phyloP scores from a whole-genome alignment of 2,113 vertebrate genomes.

The Microcebus jonahi region DNA sequence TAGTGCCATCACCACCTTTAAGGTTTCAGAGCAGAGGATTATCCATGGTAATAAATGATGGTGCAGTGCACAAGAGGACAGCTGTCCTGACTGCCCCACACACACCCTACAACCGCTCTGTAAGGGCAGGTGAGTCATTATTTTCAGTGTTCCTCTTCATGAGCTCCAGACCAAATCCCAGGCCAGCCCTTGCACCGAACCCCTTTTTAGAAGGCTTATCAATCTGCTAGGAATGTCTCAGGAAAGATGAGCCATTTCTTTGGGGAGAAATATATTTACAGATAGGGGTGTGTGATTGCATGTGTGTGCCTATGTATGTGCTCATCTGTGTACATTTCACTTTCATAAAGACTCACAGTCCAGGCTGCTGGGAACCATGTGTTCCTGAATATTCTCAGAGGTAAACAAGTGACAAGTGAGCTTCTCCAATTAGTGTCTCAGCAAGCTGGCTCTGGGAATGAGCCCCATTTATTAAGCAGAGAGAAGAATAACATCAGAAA shows the following conservation, averaged over 20 bases:
- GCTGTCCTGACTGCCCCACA: background rate
- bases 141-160: slow-evolving; percentile 60
- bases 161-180: slow-evolving; percentile 75
- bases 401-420: slow-evolving; percentile 46
- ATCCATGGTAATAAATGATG: background rate
- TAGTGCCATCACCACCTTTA: background rate
- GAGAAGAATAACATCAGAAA: slow-evolving; percentile 64
- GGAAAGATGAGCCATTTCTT: slow-evolving; percentile 76
- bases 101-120: background rate
- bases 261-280: slow-evolving; percentile 18
- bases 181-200: slow-evolving; percentile 52
- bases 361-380: slow-evolving; percentile 21
- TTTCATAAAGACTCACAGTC: slow-evolving; percentile 47
- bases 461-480: slow-evolving; percentile 50
- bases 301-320: background rate
- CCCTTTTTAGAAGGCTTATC: slow-evolving; percentile 61
- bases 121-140: slow-evolving; percentile 40
- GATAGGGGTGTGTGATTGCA: slow-evolving; percentile 25
- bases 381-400: slow-evolving; percentile 50
- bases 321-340: slow-evolving; percentile 50
- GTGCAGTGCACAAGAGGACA: background rate
- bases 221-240: slow-evolving; percentile 73
- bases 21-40: slow-evolving; percentile 31
- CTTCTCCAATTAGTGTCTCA: slow-evolving; percentile 46
- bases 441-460: slow-evolving; percentile 44